Evolutionary conservation across 2,113 vertebrate species (phyloP), one percentile per base, ranked within the genome.

Genomic region (Triplophysa rosa): DNA sequence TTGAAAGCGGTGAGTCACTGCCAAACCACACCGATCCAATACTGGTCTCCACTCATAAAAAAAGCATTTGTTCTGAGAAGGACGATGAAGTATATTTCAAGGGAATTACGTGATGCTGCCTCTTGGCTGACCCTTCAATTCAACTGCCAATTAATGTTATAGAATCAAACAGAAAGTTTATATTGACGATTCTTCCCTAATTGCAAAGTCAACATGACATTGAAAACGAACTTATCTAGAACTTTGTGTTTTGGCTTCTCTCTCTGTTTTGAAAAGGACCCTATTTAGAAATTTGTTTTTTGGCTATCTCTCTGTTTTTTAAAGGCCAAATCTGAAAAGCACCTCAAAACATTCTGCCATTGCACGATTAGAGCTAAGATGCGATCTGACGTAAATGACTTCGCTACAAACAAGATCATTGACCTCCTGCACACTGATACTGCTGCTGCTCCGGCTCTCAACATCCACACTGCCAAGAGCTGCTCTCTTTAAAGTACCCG

Each of bases 1-100:
- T 24, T 61, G 56, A 61, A 78, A 79, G 69, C 61, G 59, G 67
- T 49, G 59, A 75, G 62, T 78, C 84, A 70, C 75, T 70, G 68
- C 65, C 67, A 72, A 67, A 80, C 68, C 56, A 58, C 26, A 79
- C 8, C 4, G 6, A 59, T 69, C 63, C 56, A 29, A 21, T 68
- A 79, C 37, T 78, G 63, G 63, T 76, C 61, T 78, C 77, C 67
- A 59, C 42, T 75, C 21, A 63, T 79, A 66, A 79, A 8, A 24
- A 72, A 79, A 67, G 45, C 56, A 59, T 37, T 58, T 52, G 56
- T 17, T 33, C 56, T 52, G 26, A 63, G 67, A 73, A 16, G 24
- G 19, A 67, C 67, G 33, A 61, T 59, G 29, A 19, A 12, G 23
- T 42, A 59, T 61, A 61, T 54, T 67, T 45, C 17, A 19, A 49